Conservation (phyloP, 2,888 invertebrate species). For the Orthosia cruda region DNA sequence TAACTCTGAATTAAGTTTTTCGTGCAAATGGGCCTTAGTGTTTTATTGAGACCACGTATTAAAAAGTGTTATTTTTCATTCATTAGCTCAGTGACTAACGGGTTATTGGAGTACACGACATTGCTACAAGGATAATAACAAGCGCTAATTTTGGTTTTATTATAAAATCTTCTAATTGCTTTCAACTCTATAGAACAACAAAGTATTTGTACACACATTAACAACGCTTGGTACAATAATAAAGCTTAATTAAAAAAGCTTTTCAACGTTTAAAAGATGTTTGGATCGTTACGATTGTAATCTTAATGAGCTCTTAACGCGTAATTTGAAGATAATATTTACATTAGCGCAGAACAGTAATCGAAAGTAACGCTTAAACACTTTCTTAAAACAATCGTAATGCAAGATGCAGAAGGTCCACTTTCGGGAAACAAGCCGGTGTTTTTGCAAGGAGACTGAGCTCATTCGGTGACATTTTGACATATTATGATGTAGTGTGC, state of each 20-base stretch:
- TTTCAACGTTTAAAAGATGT: slow-evolving; percentile 36
- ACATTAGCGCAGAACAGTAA: slow-evolving; percentile 61
- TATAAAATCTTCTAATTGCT: not conserved
- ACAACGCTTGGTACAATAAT: slow-evolving; percentile 24
- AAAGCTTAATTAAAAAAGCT: slow-evolving; percentile 36
- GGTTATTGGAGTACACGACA: not conserved
- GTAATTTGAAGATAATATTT: slow-evolving; percentile 63
- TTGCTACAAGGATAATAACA: not conserved
- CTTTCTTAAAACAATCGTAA: slow-evolving; percentile 51
- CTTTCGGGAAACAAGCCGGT: slow-evolving; percentile 9
- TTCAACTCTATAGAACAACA: slow-evolving; percentile 1
- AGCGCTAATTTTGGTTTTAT: not conserved
- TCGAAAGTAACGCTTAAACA: slow-evolving; percentile 63
- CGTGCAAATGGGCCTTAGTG: too few species aligned
- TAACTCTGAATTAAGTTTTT: too few species aligned
- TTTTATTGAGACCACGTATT: not conserved
- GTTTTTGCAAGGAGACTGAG: not conserved
- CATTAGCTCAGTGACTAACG: not conserved
- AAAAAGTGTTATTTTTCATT: slow-evolving; percentile 1
- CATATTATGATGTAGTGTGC: slow-evolving; percentile 23
- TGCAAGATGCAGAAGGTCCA: slow-evolving; percentile 33
- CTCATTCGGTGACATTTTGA: not conserved
- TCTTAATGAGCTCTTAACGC: slow-evolving; percentile 61
- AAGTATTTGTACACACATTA: slow-evolving; percentile 2
- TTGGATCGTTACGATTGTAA: slow-evolving; percentile 50